phyloP scores from a whole-genome alignment of 1,140 invertebrate species.

The Orchestia grillus region DNA sequence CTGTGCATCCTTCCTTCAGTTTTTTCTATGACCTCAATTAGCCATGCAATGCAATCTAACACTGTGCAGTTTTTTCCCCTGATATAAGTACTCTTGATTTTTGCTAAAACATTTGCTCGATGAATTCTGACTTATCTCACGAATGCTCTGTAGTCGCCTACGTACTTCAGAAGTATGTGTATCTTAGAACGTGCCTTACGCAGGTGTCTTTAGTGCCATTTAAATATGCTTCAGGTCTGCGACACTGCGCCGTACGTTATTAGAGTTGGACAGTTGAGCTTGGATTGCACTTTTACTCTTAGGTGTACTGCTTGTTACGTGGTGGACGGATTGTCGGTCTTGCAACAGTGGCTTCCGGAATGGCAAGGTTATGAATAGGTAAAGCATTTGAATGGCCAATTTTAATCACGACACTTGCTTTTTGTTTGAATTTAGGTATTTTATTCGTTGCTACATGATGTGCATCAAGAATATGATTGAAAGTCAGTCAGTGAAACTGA shows the following conservation, averaged over 20 bases:
- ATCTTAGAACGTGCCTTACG: background rate
- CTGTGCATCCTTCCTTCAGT: background rate
- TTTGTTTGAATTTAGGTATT: background rate
- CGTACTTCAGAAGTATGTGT: background rate
- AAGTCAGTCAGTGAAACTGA: no score
- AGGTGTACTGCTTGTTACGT: background rate
- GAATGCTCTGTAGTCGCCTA: background rate
- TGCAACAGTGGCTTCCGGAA: background rate
- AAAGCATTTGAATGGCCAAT: background rate
- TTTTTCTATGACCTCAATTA: background rate
- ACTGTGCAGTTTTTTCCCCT: background rate
- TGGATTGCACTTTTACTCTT: background rate
- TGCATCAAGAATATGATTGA: no score
- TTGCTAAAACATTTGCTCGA: background rate
- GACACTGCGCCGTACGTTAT: background rate
- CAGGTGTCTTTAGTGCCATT: background rate
- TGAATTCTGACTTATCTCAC: background rate
- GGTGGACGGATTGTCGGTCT: no score
- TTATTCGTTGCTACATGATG: background rate
- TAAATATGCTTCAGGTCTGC: background rate
- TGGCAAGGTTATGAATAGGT: background rate
- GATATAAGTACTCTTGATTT: background rate
- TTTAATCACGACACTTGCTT: background rate
- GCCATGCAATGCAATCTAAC: background rate
- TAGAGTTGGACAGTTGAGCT: background rate